Evolutionary conservation across 2,113 vertebrate genomes (phyloP), one percentile per base, ranked within the genome.

Genomic region (Bettongia penicillata): DNA sequence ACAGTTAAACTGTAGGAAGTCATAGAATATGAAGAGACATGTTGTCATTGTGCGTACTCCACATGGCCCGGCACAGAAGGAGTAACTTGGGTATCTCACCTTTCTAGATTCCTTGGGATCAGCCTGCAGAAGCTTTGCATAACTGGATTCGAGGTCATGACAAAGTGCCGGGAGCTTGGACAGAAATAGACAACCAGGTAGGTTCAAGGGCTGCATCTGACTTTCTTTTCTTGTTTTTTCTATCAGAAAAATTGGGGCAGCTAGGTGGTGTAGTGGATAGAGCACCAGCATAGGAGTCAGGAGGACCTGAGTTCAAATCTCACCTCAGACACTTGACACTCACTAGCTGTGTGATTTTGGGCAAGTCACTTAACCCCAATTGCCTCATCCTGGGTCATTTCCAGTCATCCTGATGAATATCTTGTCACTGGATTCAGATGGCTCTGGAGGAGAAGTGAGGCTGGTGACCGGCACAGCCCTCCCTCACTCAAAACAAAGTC

Each of bases 121-220:
- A 99, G 97, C 97, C 99, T 77, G 99, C 99, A 2, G 97, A 98
- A 97, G 98, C 96, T 97, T 99, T 99, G 95, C 99, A 99, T 97
- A 99, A 99, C 95, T 99, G 99, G 99, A 99, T 99, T 97, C 98
- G 99, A 26, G 99, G 99, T 52, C 99, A 99, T 93, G 99, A 99
- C 98, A 99, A 99, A 99, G 99, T 99, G 50, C 99, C 99, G 23
- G 99, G 99, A 93, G 99, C 99, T 12, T 99, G 99, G 99, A 97
- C 99, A 0, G 96, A 98, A 96, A 99, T 99, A 90, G 98, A 99
- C 61, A 99, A 98, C 57, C 99, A 99, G 99, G 99, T 99, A 98
- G 49, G 96, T 37, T 55, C 51, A 91, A 94, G 55, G 84, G 96
- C 93, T 16, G 53, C 43, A 8, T 84, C 94, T 53, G 53, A 7